Evolutionary conservation across 2,113 vertebrate species (phyloP), one percentile per base, ranked within the genome.

Genomic region (Hyperoodon ampullatus): DNA sequence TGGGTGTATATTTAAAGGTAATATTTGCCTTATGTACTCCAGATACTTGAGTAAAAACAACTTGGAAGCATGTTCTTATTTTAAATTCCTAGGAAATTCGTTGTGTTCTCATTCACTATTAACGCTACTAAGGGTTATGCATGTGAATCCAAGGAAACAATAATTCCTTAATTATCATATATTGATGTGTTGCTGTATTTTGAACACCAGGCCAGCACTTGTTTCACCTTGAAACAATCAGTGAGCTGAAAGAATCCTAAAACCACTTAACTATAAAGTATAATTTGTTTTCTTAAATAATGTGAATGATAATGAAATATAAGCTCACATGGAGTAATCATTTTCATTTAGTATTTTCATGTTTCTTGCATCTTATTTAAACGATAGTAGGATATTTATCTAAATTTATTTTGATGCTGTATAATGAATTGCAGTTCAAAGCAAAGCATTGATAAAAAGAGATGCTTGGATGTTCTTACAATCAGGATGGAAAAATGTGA

Each of bases 191-290:
- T 66, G 11, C 28, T 93, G 19, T 47, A 71, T 58, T 94, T 86
- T 86, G 74, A 94, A 90, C 18, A 89, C 53, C 21, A 96, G 72
- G 24, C 53, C 33, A 30, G 65, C 15, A 24, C 24, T 93, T 82
- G 21, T 96, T 94, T 71, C 44, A 86, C 75, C 71, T 47, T 87
- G 72, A 93, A 96, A 90, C 23, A 96, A 60, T 90, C 53, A 87
- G 60, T 61, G 50, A 71, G 6, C 60, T 90, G 89, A 65, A 93
- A 82, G 58, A 82, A 77, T 47, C 21, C 58, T 44, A 61, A 90
- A 86, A 74, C 82, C n/a, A 75, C 35, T 90, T 65, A 81, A 61
- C 72, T 92, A 42, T 84, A 74, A 87, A 82, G 28, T 55, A 90
- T 12, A 86, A 83, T 77, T 90, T 87, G 35, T 93, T 93, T 92